These are phyloP conservation scores for Phoenoteleia sp. DNA, from an alignment of 2,888 invertebrate species.

Conservation along the genomic window DNA sequence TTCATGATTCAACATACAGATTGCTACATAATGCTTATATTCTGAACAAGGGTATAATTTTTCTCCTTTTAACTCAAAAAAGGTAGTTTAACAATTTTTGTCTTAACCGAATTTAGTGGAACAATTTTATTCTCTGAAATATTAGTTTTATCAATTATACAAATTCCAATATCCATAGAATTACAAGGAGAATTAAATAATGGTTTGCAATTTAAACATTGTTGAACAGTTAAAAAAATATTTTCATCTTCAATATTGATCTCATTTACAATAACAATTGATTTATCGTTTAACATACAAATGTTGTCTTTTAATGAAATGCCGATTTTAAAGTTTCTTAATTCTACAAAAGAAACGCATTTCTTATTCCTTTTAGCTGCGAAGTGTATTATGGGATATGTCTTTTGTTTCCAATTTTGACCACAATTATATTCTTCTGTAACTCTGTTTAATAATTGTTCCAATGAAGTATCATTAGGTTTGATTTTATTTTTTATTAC, in stretches of 20 bases:
- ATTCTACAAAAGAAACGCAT: neutral
- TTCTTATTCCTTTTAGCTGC: neutral
- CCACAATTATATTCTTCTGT: neutral
- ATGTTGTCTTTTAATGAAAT: neutral
- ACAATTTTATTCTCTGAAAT: neutral
- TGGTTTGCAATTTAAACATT: neutral
- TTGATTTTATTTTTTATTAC: neutral
- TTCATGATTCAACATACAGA: neutral
- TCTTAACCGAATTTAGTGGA: neutral
- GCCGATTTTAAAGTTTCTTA: neutral
- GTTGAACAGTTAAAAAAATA: neutral
- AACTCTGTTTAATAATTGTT: neutral
- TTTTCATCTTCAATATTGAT: neutral
- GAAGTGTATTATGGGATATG: neutral
- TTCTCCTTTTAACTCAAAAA: neutral
- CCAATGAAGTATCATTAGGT: neutral
- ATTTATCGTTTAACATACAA: neutral
- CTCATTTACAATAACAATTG: neutral
- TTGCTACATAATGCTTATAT: neutral
- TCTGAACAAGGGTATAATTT: neutral
- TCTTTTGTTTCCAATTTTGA: neutral
- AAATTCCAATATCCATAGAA: neutral
- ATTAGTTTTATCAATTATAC: neutral
- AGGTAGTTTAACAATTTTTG: conserved; percentile 27
- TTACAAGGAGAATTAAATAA: neutral